Base-by-base conservation (phyloP, 1,140 invertebrate genomes). In the Drosophila cardini region DNA sequence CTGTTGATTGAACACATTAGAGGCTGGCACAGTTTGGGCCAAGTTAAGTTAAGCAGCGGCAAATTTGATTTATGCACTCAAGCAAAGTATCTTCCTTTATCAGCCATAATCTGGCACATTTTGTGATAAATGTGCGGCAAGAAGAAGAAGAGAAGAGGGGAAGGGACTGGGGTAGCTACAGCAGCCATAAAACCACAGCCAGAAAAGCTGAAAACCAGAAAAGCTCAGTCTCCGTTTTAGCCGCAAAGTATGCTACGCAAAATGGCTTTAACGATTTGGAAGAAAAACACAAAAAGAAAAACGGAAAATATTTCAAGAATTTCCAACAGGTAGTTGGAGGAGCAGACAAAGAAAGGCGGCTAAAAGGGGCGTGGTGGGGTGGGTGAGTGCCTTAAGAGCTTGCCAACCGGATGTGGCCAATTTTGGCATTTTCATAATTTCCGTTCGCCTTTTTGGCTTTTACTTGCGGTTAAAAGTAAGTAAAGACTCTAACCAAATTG, bases 341-440 rank as follows among this genome's bases (percentile, higher is more conserved):
- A 4, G 8, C 26, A 26, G 10, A 61, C 9, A 15, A 18, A 30
- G 56, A 30, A 52, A 30, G 13, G 38, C 10, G 11, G 36, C 4
- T 10, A n/a, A 11, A 38, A 4, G 36, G 43, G 11, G 15, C 11
- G 34, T 46, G 53, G 43, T 43, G 45, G 48, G 43, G 43, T 50
- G 13, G 30, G n/a, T 21, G 10, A 45, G 46, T 32, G 45, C 38
- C 46, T 43, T 75, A 81, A 58, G 48, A 53, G 48, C 68, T 74
- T 74, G 21, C 48, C 57, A 64, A 43, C 70, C 79, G 84, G 85
- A 89, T 89, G 71, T 80, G 80, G 84, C 85, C 74, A 84, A 89
- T 89, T 89, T 89, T 56, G 53, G 85, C 61, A 83, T 90, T 84
- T 89, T 89, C 77, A 89, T 89, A 89, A 89, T 89, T 89, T 89